Base-by-base conservation (phyloP, 2,888 invertebrate genomes). In the Ophioninae sp. region DNA sequence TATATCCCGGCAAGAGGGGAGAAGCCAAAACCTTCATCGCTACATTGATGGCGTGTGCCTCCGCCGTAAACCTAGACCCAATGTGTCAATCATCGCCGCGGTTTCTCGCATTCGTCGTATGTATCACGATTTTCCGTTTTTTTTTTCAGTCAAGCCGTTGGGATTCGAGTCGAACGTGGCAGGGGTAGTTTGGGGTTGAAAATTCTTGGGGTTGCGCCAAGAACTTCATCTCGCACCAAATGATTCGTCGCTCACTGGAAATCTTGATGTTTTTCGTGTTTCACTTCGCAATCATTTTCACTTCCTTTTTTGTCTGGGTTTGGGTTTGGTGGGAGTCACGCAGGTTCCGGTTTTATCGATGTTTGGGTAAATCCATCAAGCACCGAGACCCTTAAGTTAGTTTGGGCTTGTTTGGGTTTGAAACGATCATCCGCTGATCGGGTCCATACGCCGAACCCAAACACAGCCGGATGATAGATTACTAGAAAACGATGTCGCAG, bases 11-110 rank as follows among this genome's bases (percentile, higher is more conserved):
- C 23, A 79, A 61, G 44, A 71, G 65, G 51, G 77, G 65, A 73
- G 23, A 80, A 51, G 39, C 63, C 44, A 68, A 30, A 39, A 68
- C 23, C 56, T 56, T 68, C 39, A 65, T 68, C 75, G 65, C 6
- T 71, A 17, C 59, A 20, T 73, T 78, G 39, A 41, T 68, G 72
- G 77, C 64, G 77, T 67, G 79, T 74, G 87, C 88, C 86, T 87
- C 30, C 30, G 23, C 20, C 90, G 81, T 69, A 88, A 90, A 90
- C 88, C 88, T 89, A 87, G 89, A 88, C 89, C 90, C 89, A 91
- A 91, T 91, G 91, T 91, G 91, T 92, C 91, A 92, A 92, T 91
- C 91, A 91, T 87, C 86, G 87, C 41, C 69, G 68, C 73, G 68
- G 61, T 65, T 76, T 65, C 64, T 79, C 65, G 17, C 39, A 81